Evolutionary conservation across 2,888 invertebrate genomes (phyloP).

Genomic region (Suillia variegata): DNA sequence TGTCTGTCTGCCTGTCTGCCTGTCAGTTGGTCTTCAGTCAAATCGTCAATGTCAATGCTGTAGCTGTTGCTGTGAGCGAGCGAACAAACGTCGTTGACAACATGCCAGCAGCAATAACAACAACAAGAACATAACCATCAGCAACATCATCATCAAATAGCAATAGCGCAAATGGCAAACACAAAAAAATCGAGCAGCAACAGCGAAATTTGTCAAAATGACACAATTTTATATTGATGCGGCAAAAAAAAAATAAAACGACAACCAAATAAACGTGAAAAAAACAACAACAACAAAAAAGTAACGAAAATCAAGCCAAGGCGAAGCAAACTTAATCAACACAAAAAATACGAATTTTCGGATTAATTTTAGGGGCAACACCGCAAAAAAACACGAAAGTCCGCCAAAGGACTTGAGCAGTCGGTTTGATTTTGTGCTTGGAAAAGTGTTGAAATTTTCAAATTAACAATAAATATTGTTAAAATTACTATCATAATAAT

Average conservation of each 20-base stretch:
- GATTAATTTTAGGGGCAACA: no score
- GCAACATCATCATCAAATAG: not conserved
- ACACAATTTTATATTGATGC: not conserved
- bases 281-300: no score
- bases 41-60: conserved; percentile 25
- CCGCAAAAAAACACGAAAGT: not conserved
- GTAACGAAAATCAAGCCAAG: no score
- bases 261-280: no score
- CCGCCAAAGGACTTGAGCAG: not conserved
- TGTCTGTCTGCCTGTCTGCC: no score
- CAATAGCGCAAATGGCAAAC: not conserved
- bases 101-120: not conserved
- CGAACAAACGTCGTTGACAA: not conserved
- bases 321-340: no score
- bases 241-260: not conserved
- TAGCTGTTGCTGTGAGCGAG: conserved; percentile 12
- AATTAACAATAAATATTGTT: no score
- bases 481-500: no score
- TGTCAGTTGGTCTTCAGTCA: conserved; percentile 5
- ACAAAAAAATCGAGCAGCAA: not conserved
- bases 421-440: no score
- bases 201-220: not conserved
- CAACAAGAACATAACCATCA: not conserved
- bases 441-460: no score
- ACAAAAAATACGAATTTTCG: no score